Evolutionary conservation across 2,797 vertebrate species (phyloP).

Genomic region (Halcyon chelicuti): DNA sequence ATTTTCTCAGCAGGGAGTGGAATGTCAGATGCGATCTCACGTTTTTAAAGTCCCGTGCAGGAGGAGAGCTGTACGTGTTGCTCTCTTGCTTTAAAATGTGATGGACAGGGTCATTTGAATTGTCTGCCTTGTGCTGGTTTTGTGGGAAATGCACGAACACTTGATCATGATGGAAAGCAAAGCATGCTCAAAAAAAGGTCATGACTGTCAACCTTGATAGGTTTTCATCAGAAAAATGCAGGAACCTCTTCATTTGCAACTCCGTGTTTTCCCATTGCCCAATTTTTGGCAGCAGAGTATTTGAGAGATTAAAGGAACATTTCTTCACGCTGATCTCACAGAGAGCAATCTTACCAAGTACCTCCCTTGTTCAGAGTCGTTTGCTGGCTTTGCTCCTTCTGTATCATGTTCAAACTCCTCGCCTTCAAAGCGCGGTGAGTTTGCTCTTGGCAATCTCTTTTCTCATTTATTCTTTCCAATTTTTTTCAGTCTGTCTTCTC

Average conservation of each 20-base stretch:
- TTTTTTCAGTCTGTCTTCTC: not conserved
- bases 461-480: not conserved
- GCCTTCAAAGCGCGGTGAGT: conserved; percentile 36
- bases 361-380: conserved; percentile 21
- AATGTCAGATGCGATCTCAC: not conserved
- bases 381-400: not conserved
- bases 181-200: not conserved
- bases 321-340: conserved; percentile 50
- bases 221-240: conserved; percentile 12
- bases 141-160: not conserved
- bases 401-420: conserved; percentile 37
- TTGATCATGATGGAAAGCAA: not conserved
- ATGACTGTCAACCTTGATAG: not conserved
- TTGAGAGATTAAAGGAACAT: conserved; percentile 45
- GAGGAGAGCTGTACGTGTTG: not conserved
- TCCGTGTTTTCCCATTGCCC: not conserved
- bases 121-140: not conserved
- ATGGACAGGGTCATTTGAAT: not conserved
- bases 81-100: not conserved
- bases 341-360: not conserved
- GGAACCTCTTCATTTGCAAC: conserved; percentile 6
- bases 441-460: conserved; percentile 38
- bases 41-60: not conserved
- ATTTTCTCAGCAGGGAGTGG: not conserved
- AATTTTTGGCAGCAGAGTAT: conserved; percentile 17